Base-by-base conservation (phyloP, 2,888 invertebrate genomes). In the Noctua janthina region DNA sequence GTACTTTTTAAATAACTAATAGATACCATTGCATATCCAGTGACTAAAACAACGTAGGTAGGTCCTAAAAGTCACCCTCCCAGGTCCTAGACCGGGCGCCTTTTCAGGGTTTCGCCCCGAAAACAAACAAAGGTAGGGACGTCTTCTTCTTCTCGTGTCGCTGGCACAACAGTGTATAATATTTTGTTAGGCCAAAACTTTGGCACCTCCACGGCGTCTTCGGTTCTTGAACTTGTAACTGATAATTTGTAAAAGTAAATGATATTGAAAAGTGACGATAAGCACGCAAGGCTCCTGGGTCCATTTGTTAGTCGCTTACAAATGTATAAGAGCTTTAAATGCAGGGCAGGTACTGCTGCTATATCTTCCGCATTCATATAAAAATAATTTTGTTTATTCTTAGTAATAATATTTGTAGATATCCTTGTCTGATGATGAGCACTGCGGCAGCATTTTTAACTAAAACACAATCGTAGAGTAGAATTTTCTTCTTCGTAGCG, bases 391-490 rank as follows among this genome's bases (percentile, higher is more conserved):
- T 71, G 29, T 68, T 74, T 76, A 54, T 76, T 67, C 1, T 23
- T 82, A 82, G 74, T 51, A 35, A 68, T 78, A 62, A 56, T 73
- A 78, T 64, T 54, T 86, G 87, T 85, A 86, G 76, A 85, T 86
- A 86, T 68, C 35, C 69, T 76, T 67, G 69, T 74, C 78, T 83
- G 35, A 43, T 71, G 84, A 84, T 84, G 76, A 83, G 85, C 85
- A 86, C 85, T 86, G 83, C 87, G 83, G 85, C 85, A 85, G 85
- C 85, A 85, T 70, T 67, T 56, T 75, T n/a, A 82, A 78, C 39
- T 86, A 82, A 75, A 69, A 77, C 39, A 20, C 67, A 67, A 67
- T 29, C 54, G n/a, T 86, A 73, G 59, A 23, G 20, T 72, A 73
- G 39, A 59, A 68, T 72, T 68, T 62, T 56, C 72, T 49, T 78